A percentile compares a stretch with the other conserved stretches of the same genome.
Conservation (phyloP, 1,140 invertebrate genomes). For the Tetraneura akinire region DNA sequence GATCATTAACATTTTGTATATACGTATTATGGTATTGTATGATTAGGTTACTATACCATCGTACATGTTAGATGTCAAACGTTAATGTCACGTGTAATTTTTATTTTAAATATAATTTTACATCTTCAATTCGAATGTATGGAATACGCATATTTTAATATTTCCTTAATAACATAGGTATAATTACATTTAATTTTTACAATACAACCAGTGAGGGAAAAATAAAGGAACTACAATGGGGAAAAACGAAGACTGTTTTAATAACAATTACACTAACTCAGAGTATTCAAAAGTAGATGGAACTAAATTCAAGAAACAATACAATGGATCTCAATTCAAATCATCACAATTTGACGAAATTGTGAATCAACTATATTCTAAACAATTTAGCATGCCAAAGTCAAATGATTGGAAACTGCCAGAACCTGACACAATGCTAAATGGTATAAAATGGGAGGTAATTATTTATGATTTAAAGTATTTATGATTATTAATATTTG, state of each 20-base stretch:
- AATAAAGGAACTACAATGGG: slow-evolving; percentile 11
- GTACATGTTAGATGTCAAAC: neutral
- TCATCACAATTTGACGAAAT: neutral
- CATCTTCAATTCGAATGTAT: no score
- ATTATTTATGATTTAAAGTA: no score
- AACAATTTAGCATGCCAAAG: slow-evolving; percentile 5
- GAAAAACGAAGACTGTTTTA: slow-evolving; percentile 14
- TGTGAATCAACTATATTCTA: neutral
- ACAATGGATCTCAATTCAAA: neutral
- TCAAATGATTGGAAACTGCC: slow-evolving; percentile 33
- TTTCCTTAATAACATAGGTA: no score
- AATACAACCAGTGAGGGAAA: no score
- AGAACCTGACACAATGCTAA: neutral
- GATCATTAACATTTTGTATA: no score
- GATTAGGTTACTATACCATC: no score
- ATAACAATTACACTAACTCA: slow-evolving; percentile 4
- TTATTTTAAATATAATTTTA: no score
- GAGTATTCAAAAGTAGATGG: neutral
- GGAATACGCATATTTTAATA: no score
- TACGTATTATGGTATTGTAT: no score
- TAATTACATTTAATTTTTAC: no score
- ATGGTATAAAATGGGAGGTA: slow-evolving; percentile 29
- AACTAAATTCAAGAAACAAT: neutral
- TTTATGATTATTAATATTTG: no score
- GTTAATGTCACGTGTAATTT: no score